A percentile compares a stretch with the other conserved stretches of the same genome.
These are phyloP conservation scores for Hecatera dysodea DNA, from an alignment of 2,888 invertebrate species.

Conservation along the genomic window DNA sequence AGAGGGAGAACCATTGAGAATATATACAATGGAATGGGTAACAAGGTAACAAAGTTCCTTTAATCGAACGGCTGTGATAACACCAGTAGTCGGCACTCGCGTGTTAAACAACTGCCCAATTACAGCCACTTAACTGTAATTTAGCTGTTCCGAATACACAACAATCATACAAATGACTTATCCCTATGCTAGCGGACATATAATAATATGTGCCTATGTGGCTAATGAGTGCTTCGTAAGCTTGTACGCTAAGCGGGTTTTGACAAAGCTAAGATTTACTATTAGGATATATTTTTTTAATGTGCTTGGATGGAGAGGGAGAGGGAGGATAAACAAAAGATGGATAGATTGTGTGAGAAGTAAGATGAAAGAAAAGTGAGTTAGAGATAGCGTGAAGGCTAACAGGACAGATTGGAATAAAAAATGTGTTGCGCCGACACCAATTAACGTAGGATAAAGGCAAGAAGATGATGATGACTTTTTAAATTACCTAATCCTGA, in stretches of 20 bases:
- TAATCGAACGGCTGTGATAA: background rate
- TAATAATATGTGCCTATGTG: conserved; percentile 19
- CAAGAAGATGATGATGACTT: background rate
- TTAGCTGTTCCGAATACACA: conserved; percentile 28
- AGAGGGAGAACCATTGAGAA: conserved; percentile 12
- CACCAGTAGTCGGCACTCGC: conserved; percentile 26
- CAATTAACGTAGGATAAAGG: too few species aligned
- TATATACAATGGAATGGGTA: conserved; percentile 2
- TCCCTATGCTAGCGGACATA: background rate
- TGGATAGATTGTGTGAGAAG: too few species aligned
- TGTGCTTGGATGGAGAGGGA: too few species aligned
- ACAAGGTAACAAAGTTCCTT: conserved; percentile 12
- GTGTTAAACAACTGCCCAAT: conserved; percentile 53
- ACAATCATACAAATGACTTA: conserved; percentile 26
- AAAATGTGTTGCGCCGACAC: too few species aligned
- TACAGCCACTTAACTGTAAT: conserved; percentile 50
- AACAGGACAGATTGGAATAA: too few species aligned
- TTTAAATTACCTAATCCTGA: conserved; percentile 19
- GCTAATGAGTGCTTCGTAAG: background rate
- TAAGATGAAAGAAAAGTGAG: too few species aligned
- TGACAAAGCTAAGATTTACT: background rate
- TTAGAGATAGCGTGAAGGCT: too few species aligned
- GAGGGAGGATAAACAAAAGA: too few species aligned
- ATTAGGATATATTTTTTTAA: too few species aligned
- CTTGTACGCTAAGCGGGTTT: background rate